These are phyloP conservation scores for Choloepus didactylus DNA, from an alignment of 2,797 vertebrate species.

Conservation along the genomic window DNA sequence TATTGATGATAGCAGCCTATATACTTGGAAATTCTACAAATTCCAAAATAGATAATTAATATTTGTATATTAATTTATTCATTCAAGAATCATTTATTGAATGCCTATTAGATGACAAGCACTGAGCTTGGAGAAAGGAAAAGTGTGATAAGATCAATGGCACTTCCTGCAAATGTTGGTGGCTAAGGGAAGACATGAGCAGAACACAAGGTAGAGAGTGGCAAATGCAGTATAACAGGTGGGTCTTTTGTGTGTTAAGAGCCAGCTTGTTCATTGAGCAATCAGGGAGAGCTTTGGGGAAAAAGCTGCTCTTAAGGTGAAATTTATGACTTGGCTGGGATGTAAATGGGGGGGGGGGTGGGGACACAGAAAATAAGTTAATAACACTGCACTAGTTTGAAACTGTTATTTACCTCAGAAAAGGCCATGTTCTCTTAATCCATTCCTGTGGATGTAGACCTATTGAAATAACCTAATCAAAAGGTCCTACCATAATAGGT, in stretches of 20 bases:
- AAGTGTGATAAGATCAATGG: not conserved
- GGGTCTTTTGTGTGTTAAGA: not conserved
- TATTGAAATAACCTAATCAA: too few species aligned
- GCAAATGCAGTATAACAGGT: not conserved
- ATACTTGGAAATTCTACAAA: not conserved
- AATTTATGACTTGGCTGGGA: not conserved
- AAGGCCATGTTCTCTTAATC: too few species aligned
- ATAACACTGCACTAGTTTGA: not conserved
- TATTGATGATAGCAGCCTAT: not conserved
- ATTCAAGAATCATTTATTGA: not conserved
- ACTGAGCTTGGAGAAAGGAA: not conserved
- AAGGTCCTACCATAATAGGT: too few species aligned
- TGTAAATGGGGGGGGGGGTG: not conserved
- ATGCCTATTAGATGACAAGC: not conserved
- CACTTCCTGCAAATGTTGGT: not conserved
- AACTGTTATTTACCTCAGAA: too few species aligned
- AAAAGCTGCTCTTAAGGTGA: not conserved
- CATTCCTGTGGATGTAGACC: too few species aligned
- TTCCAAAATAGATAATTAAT: not conserved
- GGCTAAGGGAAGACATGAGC: not conserved
- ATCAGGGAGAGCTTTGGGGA: not conserved
- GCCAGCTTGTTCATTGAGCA: not conserved
- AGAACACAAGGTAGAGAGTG: not conserved
- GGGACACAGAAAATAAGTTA: not conserved
- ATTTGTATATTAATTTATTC: constrained; percentile 24